phyloP scores from a whole-genome alignment of 2,113 vertebrate species.

The Burhinus oedicnemus region DNA sequence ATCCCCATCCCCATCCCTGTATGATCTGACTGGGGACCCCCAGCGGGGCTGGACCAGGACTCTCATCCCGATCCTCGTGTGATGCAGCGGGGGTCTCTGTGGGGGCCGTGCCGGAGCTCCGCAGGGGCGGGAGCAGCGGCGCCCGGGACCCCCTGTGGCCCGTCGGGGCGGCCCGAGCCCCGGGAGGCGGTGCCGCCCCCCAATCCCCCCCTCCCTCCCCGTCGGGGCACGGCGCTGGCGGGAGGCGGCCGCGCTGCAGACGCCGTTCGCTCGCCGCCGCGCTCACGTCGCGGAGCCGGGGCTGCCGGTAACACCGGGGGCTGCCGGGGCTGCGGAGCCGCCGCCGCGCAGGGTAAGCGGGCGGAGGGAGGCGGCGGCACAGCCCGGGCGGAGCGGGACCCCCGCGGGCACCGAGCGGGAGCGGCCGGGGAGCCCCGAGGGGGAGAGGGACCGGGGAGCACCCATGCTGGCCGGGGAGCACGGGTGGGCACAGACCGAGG shows the following conservation, averaged over 20 bases:
- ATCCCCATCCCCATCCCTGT: no score
- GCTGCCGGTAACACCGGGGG: no score
- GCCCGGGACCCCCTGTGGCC: no score
- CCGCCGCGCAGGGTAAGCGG: background rate
- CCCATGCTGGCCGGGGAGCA: background rate
- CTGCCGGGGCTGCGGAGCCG: background rate
- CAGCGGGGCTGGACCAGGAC: fast-evolving
- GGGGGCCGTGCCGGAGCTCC: background rate
- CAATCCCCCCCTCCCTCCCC: background rate
- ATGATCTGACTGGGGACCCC: background rate
- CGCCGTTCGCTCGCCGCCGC: background rate
- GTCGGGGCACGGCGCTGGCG: background rate
- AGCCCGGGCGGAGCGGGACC: background rate
- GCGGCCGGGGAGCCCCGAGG: background rate
- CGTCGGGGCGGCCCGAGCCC: background rate
- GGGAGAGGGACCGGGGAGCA: background rate
- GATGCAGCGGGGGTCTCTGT: background rate
- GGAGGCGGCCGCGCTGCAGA: background rate
- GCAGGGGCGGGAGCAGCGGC: no score
- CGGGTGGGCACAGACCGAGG: background rate
- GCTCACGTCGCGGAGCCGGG: background rate
- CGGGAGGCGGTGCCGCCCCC: background rate
- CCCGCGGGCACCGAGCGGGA: background rate
- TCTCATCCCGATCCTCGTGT: background rate
- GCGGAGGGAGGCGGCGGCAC: background rate